Evolutionary conservation across 2,113 vertebrate species (phyloP).

Genomic region (Pteruthius melanotis): DNA sequence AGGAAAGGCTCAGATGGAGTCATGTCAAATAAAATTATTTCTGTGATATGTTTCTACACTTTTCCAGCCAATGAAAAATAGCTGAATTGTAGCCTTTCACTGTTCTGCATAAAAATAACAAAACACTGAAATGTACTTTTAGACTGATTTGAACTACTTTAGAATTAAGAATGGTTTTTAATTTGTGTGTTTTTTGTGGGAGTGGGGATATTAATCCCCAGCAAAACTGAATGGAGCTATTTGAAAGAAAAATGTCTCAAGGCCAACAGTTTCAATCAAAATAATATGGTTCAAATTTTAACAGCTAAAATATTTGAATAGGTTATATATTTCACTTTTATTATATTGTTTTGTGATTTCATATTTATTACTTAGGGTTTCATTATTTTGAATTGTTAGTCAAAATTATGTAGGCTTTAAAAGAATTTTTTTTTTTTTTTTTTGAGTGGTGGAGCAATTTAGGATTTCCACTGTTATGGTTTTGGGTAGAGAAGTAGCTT

Average conservation of each 20-base stretch:
- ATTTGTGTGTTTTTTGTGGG: neutral
- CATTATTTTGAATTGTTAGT: neutral
- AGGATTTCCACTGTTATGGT: neutral
- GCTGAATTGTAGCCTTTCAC: neutral
- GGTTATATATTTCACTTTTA: neutral
- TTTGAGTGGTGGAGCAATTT: neutral
- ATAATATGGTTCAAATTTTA: neutral
- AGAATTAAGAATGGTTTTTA: neutral
- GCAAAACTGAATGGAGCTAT: neutral
- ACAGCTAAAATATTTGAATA: neutral
- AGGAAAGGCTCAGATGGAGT: neutral
- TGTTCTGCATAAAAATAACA: neutral
- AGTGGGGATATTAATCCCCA: neutral
- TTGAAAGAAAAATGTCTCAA: neutral
- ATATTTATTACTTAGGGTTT: neutral
- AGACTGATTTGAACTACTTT: neutral
- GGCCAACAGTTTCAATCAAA: neutral
- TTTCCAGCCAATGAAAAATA: neutral
- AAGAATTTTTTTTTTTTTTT: too few relatives aligned
- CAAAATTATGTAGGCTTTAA: neutral
- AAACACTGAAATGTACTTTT: neutral
- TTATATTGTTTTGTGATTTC: neutral
- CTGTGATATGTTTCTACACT: neutral
- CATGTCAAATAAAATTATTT: neutral
- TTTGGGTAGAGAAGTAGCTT: neutral